Percentiles rank a stretch among this genome's conserved stretches.
phyloP scores from a whole-genome alignment of 92 coral and sea anemone genomes.

The Zoanthus solanderi region DNA sequence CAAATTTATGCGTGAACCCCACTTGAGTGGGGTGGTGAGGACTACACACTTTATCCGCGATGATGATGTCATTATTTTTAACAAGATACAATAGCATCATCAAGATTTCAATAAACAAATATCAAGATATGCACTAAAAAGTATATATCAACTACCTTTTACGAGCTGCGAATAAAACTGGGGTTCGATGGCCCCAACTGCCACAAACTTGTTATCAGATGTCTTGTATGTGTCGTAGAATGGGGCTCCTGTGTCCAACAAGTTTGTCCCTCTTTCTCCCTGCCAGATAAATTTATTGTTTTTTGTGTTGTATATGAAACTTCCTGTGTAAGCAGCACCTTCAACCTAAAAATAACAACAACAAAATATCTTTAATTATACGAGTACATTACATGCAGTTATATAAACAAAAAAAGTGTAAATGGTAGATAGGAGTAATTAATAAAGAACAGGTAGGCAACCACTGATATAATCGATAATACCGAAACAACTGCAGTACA shows the following conservation, averaged over 20 bases:
- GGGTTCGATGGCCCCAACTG: constrained; percentile 93
- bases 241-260: constrained; percentile 94
- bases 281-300: constrained; percentile 76
- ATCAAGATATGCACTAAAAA: background rate
- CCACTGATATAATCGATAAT: background rate
- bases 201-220: constrained; percentile 83
- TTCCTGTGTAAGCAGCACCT: constrained; percentile 81
- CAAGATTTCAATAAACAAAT: background rate
- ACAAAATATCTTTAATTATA: too few species aligned
- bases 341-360: constrained; percentile 69
- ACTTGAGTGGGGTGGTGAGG: too few species aligned
- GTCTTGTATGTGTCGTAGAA: constrained; percentile 93
- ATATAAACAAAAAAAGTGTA: too few species aligned
- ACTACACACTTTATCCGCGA: too few species aligned
- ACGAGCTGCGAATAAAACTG: constrained; percentile 82
- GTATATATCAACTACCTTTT: constrained; percentile 61
- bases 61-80: too few species aligned
- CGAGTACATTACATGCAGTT: too few species aligned
- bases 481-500: background rate
- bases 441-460: background rate
- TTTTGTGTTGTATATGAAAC: constrained; percentile 79
- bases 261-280: constrained; percentile 79
- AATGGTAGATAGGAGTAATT: background rate
- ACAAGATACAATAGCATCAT: background rate
- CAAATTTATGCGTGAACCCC: too few species aligned